Evolutionary conservation across 2,113 vertebrate species (phyloP).

Genomic region (Scortum barcoo): DNA sequence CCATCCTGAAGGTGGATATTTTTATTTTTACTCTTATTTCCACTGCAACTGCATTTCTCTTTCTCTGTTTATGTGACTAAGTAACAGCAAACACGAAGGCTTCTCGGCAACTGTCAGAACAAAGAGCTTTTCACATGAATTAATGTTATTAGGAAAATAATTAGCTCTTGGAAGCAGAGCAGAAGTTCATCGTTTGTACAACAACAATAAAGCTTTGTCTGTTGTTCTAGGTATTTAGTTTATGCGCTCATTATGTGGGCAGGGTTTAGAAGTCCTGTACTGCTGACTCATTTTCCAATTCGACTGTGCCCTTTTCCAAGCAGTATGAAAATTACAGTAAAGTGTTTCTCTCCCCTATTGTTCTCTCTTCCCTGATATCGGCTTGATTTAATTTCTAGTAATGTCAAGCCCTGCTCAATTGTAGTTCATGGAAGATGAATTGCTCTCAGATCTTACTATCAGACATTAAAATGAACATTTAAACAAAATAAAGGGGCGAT

Average conservation of each 20-base stretch:
- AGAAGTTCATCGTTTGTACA: conserved; percentile 9
- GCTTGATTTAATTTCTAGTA: background rate
- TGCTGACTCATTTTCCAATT: conserved; percentile 23
- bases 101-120: background rate
- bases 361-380: background rate
- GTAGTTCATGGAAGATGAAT: background rate
- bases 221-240: conserved; percentile 1
- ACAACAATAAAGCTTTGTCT: background rate
- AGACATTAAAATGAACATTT: background rate
- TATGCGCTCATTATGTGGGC: conserved; percentile 8
- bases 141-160: conserved; percentile 1
- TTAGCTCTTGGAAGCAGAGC: conserved; percentile 6
- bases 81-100: background rate
- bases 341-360: background rate
- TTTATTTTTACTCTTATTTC: background rate
- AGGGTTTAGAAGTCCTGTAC: background rate
- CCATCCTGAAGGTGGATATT: conserved; percentile 90
- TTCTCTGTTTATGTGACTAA: conserved; percentile 6
- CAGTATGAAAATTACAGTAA: background rate
- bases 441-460: background rate
- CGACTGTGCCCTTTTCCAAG: conserved; percentile 17
- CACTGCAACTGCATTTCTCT: conserved; percentile 59
- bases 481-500: background rate
- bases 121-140: background rate
- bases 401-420: conserved; percentile 8